A percentile compares a stretch with the other conserved stretches of the same genome.
These are phyloP conservation scores for Psophia crepitans DNA, from an alignment of 2,113 vertebrate genomes.

Conservation along the genomic window DNA sequence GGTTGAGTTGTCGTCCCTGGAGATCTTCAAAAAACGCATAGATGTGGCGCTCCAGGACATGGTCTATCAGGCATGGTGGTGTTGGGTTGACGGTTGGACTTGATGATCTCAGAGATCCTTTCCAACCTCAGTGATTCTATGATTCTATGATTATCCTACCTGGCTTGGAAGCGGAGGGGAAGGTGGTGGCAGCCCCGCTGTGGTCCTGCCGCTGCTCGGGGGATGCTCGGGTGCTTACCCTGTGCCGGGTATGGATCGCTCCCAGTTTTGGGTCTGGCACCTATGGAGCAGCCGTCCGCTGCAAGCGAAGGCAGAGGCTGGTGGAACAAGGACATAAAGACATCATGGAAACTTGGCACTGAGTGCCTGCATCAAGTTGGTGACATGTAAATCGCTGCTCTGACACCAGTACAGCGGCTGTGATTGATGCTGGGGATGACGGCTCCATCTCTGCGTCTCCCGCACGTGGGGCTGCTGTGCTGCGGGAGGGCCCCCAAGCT, in stretches of 20 bases:
- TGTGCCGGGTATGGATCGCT: neutral
- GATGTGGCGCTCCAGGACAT: no score
- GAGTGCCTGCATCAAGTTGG: neutral
- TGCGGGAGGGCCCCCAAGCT: accelerated
- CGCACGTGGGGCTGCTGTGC: neutral
- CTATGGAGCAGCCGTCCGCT: accelerated
- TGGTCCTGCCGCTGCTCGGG: neutral
- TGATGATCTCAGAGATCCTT: no score
- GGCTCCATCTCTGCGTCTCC: neutral
- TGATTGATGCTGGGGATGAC: neutral
- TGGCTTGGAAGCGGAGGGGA: neutral
- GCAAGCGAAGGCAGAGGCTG: accelerated
- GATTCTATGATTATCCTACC: no score
- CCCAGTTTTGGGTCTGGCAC: neutral
- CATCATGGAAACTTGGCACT: neutral
- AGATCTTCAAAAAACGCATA: no score
- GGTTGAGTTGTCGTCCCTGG: no score
- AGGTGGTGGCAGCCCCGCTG: neutral
- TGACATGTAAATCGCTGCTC: neutral
- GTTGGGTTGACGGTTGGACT: no score
- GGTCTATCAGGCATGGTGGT: no score
- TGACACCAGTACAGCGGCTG: neutral
- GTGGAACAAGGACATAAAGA: neutral
- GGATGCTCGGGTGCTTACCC: neutral
- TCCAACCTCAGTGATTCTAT: no score